phyloP scores from a whole-genome alignment of 2,888 invertebrate genomes.

The Mesorhabditis sp. region DNA sequence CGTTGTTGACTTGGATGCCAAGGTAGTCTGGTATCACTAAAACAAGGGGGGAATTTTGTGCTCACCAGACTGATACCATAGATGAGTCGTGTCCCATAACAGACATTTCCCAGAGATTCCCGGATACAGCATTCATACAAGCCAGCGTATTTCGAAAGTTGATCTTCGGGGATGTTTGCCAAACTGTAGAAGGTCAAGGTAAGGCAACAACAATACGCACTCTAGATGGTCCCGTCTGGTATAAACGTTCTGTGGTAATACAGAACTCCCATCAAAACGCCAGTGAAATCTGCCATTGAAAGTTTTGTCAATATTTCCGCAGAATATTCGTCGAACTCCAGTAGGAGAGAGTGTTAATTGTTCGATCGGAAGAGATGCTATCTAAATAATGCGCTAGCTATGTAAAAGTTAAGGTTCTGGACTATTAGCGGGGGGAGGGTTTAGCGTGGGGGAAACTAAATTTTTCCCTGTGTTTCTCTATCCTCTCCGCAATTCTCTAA shows the following conservation, averaged over 20 bases:
- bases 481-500: too few species aligned
- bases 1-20: not conserved
- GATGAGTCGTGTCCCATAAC: not conserved
- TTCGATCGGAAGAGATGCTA: too few species aligned
- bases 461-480: too few species aligned
- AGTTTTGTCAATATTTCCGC: not conserved
- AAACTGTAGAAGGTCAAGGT: not conserved
- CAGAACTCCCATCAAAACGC: not conserved
- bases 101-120: constrained; percentile 3
- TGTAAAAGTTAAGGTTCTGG: too few species aligned
- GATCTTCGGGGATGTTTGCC: not conserved
- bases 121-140: constrained; percentile 1
- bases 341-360: too few species aligned
- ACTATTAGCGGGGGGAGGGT: too few species aligned
- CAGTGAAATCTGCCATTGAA: constrained; percentile 4
- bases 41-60: not conserved
- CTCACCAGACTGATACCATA: not conserved
- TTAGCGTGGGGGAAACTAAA: too few species aligned
- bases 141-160: not conserved
- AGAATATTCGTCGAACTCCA: too few species aligned
- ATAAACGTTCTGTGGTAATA: not conserved
- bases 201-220: not conserved
- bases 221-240: not conserved
- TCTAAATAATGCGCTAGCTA: too few species aligned
- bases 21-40: not conserved